Base-by-base conservation (phyloP, 2,888 invertebrate genomes). In the Hemaris fuciformis region DNA sequence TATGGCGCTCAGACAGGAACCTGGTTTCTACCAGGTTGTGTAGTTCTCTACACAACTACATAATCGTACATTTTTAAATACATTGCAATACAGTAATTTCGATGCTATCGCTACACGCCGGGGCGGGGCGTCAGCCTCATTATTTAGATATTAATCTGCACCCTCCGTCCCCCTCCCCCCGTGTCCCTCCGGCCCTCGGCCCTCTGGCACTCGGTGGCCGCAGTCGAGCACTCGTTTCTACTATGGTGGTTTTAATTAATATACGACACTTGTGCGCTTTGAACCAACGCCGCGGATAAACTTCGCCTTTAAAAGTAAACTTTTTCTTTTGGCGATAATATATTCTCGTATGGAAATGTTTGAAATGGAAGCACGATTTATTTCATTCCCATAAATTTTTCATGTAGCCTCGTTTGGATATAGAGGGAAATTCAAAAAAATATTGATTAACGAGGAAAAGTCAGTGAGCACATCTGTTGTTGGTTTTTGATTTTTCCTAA, bases 101-200 rank as follows among this genome's bases (percentile, higher is more conserved):
- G 78, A 70, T 87, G 83, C 85, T 69, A 73, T 70, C 88, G 64
- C 76, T 91, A 79, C 74, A 46, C 63, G 73, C 69, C 75, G 79
- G 86, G 87, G 89, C 88, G 89, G 84, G 84, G 88, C 88, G 77
- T 79, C 77, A 71, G 81, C 77, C 88, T 91, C 91, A 90, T 91
- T 91, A 91, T 91, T 91, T 89, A 88, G 89, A 90, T 91, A 91
- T 91, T 90, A 91, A 90, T 89, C 90, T 70, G 80, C 84, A 81
- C 87, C 83, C 84, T 81, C 81, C 80, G 77, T 27, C 27, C 7
- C 48, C 15, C 25, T n/a, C 6, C 3, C n/a, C 15, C 27, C 18
- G n/a, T n/a, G 70, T 69, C 63, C 69, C 65, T 67, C 68, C 67
- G 59, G 65, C 66, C 65, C 65, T 66, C 67, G 56, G 64, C 42